A percentile compares a stretch with the other conserved stretches of the same genome.
Evolutionary conservation across 2,797 vertebrate species (phyloP).

Genomic region (Ambastaia sidthimunki): DNA sequence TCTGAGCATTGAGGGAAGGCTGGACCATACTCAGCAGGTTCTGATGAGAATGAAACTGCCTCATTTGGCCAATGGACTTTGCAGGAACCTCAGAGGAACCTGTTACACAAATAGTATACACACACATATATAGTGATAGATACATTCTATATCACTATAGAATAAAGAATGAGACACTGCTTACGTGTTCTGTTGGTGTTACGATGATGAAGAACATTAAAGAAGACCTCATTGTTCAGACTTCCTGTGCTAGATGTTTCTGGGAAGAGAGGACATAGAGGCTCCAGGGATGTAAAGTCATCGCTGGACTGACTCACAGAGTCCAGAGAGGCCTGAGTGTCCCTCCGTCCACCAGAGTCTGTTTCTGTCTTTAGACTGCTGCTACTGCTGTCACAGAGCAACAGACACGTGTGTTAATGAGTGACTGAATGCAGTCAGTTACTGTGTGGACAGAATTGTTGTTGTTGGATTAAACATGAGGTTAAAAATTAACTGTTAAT

Average conservation of each 20-base stretch:
- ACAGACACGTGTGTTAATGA: neutral
- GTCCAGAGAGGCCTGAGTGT: constrained; percentile 74
- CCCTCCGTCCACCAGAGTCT: constrained; percentile 65
- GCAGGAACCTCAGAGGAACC: constrained; percentile 67
- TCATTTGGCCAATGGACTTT: constrained; percentile 77
- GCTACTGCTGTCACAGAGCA: constrained; percentile 53
- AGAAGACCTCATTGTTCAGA: constrained; percentile 78
- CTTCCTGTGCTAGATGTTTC: constrained; percentile 63
- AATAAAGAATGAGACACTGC: constrained; percentile 21
- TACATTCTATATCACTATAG: too few species aligned
- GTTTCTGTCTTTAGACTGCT: constrained; percentile 66
- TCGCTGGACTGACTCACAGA: constrained; percentile 74
- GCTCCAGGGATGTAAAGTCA: constrained; percentile 73
- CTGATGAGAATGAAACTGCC: constrained; percentile 83
- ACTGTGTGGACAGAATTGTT: neutral
- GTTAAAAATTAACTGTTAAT: neutral
- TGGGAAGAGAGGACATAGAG: constrained; percentile 70
- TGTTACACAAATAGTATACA: constrained; percentile 52
- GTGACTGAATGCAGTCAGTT: neutral
- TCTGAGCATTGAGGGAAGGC: constrained; percentile 50
- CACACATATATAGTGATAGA: neutral
- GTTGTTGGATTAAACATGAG: neutral
- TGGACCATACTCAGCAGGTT: constrained; percentile 77
- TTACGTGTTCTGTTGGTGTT: constrained; percentile 74
- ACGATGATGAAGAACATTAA: constrained; percentile 77